Percentiles rank a stretch among this genome's conserved stretches.
Evolutionary conservation across 2,113 vertebrate species (phyloP).

Genomic region (Chaetodon trifascialis): DNA sequence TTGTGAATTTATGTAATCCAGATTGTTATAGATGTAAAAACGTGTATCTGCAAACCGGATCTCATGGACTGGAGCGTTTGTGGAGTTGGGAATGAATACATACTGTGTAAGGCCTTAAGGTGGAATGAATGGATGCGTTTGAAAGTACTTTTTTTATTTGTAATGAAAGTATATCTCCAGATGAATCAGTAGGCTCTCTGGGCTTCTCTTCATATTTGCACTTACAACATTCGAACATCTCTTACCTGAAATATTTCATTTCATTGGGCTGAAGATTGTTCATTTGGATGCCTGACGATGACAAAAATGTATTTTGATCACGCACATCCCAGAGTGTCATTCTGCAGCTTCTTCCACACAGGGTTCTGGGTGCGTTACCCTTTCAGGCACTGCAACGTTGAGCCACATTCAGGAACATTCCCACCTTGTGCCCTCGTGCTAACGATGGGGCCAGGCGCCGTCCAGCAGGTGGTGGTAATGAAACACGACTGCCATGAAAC

Average conservation of each 20-base stretch:
- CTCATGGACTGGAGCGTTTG: neutral
- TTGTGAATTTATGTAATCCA: slow-evolving; percentile 49
- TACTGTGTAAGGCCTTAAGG: slow-evolving; percentile 44
- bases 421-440: too few relatives aligned
- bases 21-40: slow-evolving; percentile 28
- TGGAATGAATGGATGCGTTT: slow-evolving; percentile 33
- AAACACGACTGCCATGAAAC: too few relatives aligned
- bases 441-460: too few relatives aligned
- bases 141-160: slow-evolving; percentile 55
- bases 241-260: neutral
- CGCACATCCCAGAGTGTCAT: neutral
- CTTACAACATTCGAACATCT: neutral
- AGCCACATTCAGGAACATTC: too few relatives aligned
- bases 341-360: too few relatives aligned
- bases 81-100: slow-evolving; percentile 1
- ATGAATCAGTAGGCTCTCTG: neutral
- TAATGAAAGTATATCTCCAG: slow-evolving; percentile 39
- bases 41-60: slow-evolving; percentile 10
- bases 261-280: too few relatives aligned
- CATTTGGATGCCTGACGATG: neutral
- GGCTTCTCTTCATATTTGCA: neutral
- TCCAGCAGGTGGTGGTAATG: too few relatives aligned
- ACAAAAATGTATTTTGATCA: neutral
- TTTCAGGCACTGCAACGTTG: too few relatives aligned
- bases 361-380: too few relatives aligned